Percentiles rank a stretch among this genome's conserved stretches.
Evolutionary conservation across 2,113 vertebrate species (phyloP).

Genomic region (Tichodroma muraria): DNA sequence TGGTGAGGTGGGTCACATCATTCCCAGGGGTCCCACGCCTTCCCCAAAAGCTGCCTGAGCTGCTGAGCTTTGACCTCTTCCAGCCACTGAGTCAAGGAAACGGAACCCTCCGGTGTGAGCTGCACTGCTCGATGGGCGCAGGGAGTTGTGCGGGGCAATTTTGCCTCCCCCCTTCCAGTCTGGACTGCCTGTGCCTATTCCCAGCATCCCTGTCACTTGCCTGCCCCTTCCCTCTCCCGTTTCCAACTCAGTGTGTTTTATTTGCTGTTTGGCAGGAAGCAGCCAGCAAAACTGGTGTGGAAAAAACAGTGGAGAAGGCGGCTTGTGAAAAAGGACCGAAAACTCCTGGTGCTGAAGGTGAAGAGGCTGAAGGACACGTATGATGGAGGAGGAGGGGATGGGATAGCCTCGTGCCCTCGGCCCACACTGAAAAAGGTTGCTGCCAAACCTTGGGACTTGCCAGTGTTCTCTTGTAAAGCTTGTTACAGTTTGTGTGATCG

Average conservation of each 20-base stretch:
- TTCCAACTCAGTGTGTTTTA: not conserved
- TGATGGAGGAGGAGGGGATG: constrained; percentile 59
- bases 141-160: not conserved
- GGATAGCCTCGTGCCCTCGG: constrained; percentile 23
- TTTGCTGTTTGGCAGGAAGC: constrained; percentile 65
- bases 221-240: not conserved
- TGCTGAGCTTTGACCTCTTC: not conserved
- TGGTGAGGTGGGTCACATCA: not conserved
- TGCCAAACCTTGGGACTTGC: constrained; percentile 67
- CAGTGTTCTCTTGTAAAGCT: constrained; percentile 70
- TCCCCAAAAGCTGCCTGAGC: not conserved
- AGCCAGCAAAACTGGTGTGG: constrained; percentile 54
- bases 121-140: accelerated
- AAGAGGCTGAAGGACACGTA: constrained; percentile 54
- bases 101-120: accelerated
- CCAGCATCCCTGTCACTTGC: not conserved
- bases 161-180: not conserved
- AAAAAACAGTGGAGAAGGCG: constrained; percentile 2
- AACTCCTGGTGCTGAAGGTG: not conserved
- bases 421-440: constrained; percentile 39
- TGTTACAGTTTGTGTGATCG: constrained; percentile 71
- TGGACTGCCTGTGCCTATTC: not conserved
- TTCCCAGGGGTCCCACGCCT: not conserved
- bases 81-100: not conserved
- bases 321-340: not conserved